These are phyloP conservation scores for Uloborus plumipes DNA, from an alignment of 2,888 invertebrate species.

Conservation along the genomic window DNA sequence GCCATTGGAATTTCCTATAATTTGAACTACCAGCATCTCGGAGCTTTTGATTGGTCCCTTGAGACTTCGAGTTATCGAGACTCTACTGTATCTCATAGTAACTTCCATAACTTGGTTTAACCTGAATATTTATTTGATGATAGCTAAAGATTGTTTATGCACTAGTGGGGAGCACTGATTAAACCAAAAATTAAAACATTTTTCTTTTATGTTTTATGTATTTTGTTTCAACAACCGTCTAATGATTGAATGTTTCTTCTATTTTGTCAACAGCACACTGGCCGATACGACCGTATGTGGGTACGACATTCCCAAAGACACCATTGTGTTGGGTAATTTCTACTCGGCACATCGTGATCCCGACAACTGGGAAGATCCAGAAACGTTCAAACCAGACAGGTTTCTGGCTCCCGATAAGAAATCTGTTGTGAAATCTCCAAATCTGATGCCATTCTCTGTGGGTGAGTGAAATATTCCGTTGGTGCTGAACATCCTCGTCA, in stretches of 20 bases:
- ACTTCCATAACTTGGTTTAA: too few species aligned
- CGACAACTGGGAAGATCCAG: conserved; percentile 46
- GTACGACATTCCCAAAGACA: conserved; percentile 49
- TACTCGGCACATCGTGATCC: conserved; percentile 54
- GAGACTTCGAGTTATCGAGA: too few species aligned
- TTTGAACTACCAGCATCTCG: too few species aligned
- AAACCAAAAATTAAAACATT: too few species aligned
- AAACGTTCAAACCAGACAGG: conserved; percentile 55
- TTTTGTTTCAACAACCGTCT: neutral
- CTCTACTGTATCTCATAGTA: too few species aligned
- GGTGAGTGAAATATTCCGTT: conserved; percentile 46
- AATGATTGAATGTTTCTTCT: neutral
- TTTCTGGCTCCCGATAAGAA: conserved; percentile 41
- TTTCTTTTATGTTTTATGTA: too few species aligned
- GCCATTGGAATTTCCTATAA: too few species aligned
- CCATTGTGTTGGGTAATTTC: conserved; percentile 50
- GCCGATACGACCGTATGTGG: conserved; percentile 44
- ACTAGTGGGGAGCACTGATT: too few species aligned
- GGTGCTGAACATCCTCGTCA: too few species aligned
- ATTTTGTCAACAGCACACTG: neutral
- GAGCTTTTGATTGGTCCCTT: too few species aligned
- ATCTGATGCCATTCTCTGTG: conserved; percentile 66
- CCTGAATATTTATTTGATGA: too few species aligned
- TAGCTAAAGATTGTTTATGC: too few species aligned
- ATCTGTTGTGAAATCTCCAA: conserved; percentile 41